Evolutionary conservation across 1,140 invertebrate species (phyloP).

Genomic region (Bathynomus jamesi): DNA sequence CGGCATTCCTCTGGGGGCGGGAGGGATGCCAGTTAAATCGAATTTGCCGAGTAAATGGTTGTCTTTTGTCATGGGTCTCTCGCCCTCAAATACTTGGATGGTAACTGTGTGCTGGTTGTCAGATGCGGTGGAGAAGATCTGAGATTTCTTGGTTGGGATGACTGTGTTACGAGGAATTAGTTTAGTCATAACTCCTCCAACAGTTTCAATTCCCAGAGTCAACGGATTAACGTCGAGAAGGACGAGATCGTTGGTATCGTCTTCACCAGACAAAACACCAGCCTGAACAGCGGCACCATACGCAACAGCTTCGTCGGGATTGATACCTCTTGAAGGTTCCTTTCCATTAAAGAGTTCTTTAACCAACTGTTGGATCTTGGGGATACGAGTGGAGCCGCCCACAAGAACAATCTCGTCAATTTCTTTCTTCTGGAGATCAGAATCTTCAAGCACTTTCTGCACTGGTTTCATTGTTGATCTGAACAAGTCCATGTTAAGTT

Average conservation of each 20-base stretch:
- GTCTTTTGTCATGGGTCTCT: conserved; percentile 98
- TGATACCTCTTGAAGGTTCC: conserved; percentile 95
- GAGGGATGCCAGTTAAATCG: conserved; percentile 95
- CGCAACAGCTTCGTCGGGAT: conserved; percentile 96
- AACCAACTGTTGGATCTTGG: conserved; percentile 96
- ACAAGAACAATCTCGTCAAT: conserved; percentile 98
- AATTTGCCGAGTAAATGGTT: conserved; percentile 97
- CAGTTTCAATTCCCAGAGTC: conserved; percentile 98
- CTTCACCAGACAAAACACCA: conserved; percentile 63
- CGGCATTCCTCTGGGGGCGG: conserved; percentile 94
- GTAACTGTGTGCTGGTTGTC: conserved; percentile 99
- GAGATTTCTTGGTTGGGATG: conserved; percentile 98
- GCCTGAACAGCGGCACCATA: conserved; percentile 96
- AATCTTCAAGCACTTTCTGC: conserved; percentile 95
- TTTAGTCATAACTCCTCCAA: conserved; percentile 99
- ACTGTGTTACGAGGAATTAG: conserved; percentile 85
- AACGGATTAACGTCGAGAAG: conserved; percentile 95
- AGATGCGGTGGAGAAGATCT: conserved; percentile 97
- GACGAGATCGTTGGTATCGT: conserved; percentile 92
- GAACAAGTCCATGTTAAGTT: conserved; percentile 99
- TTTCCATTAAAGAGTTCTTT: conserved; percentile 98
- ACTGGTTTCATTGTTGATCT: conserved; percentile 96
- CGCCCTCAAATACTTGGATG: conserved; percentile 95
- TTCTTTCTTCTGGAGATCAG: conserved; percentile 97
- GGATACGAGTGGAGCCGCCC: conserved; percentile 97